Percentiles rank a stretch among this genome's conserved stretches.
Evolutionary conservation across 2,113 vertebrate genomes (phyloP).

Genomic region (Serranochromis macrocephalus): DNA sequence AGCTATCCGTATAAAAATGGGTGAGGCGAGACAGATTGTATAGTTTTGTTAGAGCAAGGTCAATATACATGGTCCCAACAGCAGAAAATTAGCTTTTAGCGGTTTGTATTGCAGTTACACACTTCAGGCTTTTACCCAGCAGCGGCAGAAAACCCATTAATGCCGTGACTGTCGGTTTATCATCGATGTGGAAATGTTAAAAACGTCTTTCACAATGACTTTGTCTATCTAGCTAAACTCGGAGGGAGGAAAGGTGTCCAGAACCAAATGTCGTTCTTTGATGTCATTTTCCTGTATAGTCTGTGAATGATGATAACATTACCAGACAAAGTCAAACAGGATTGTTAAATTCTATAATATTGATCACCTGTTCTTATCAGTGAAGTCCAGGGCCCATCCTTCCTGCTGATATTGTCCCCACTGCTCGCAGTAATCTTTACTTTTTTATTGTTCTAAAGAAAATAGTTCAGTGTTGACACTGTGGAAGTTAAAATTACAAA

Average conservation of each 20-base stretch:
- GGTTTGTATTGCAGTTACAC: neutral
- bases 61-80: neutral
- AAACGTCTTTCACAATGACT: slow-evolving; percentile 28
- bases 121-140: neutral
- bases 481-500: neutral
- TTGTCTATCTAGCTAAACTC: slow-evolving; percentile 32
- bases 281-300: slow-evolving; percentile 27
- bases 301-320: slow-evolving; percentile 48
- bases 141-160: slow-evolving; percentile 28
- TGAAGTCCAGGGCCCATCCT: slow-evolving; percentile 1
- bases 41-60: neutral
- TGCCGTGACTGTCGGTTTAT: neutral
- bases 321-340: neutral
- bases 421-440: neutral
- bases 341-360: slow-evolving; percentile 48
- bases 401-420: neutral
- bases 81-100: neutral
- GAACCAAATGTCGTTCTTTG: slow-evolving; percentile 55
- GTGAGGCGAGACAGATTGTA: neutral
- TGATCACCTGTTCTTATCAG: slow-evolving; percentile 60
- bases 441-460: neutral
- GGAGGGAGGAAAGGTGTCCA: neutral
- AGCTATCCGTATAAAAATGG: neutral
- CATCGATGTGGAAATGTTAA: slow-evolving; percentile 6
- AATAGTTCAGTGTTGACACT: neutral